Percentiles rank a stretch among this genome's conserved stretches.
phyloP scores from a whole-genome alignment of 2,797 vertebrate genomes.

The Florisuga fusca region DNA sequence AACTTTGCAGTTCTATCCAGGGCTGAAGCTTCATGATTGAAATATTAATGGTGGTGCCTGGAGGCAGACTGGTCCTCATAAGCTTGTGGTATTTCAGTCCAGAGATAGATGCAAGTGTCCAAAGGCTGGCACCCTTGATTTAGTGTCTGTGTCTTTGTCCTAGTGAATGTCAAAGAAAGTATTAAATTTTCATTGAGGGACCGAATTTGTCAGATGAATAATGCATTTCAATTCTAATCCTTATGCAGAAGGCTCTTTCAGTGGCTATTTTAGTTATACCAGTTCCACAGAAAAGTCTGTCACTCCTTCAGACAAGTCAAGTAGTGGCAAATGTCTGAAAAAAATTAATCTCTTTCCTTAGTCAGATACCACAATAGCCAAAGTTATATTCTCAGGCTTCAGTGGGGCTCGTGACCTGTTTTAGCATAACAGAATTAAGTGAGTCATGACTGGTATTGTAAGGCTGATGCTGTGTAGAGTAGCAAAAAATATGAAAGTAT shows the following conservation, averaged over 20 bases:
- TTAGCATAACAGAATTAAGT: neutral
- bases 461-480: neutral
- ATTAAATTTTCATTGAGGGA: slow-evolving; percentile 32
- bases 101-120: neutral
- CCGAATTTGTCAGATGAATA: slow-evolving; percentile 38
- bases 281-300: neutral
- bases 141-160: slow-evolving; percentile 25
- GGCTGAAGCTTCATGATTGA: neutral
- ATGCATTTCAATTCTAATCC: neutral
- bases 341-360: neutral
- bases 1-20: neutral
- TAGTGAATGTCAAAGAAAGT: neutral
- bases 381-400: neutral
- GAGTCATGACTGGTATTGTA: neutral
- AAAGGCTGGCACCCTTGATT: neutral
- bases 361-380: neutral
- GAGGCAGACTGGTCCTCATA: neutral
- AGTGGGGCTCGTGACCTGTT: neutral
- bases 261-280: neutral
- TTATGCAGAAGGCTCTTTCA: neutral
- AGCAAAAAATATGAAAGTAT: neutral
- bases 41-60: slow-evolving; percentile 16
- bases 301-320: neutral
- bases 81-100: neutral
- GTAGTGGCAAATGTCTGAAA: neutral